Evolutionary conservation across 2,797 vertebrate species (phyloP).

Genomic region (Nasua narica): DNA sequence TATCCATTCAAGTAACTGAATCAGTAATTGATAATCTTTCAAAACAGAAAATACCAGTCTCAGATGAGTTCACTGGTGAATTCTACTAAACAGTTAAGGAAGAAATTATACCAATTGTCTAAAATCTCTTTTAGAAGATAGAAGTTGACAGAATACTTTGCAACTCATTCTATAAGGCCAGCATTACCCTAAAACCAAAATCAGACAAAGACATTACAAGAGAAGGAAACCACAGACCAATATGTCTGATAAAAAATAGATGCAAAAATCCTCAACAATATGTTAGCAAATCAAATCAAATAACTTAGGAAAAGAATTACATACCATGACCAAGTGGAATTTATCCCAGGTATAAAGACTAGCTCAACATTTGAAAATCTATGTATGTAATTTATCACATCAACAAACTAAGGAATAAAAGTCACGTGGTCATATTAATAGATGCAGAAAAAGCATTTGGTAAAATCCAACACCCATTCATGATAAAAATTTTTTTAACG

Average conservation of each 20-base stretch:
- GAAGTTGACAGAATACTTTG: background rate
- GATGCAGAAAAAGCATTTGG: background rate
- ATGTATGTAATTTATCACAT: background rate
- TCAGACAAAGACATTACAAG: background rate
- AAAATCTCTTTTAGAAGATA: background rate
- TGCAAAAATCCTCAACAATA: background rate
- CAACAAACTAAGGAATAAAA: background rate
- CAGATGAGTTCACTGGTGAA: background rate
- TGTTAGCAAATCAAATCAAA: background rate
- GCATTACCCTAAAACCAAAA: background rate
- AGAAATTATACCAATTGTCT: background rate
- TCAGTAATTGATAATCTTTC: background rate
- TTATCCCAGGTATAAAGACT: background rate
- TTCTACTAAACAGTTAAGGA: background rate
- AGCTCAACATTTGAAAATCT: background rate
- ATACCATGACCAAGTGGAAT: background rate
- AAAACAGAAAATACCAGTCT: background rate
- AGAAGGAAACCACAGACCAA: background rate
- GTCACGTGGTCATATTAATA: background rate
- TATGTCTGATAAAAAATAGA: background rate
- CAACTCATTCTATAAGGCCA: background rate
- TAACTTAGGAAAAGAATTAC: background rate
- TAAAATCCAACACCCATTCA: background rate
- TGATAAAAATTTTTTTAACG: background rate
- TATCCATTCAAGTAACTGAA: background rate